phyloP scores from a whole-genome alignment of 2,113 vertebrate species.

The Pachypanchax playfairii region DNA sequence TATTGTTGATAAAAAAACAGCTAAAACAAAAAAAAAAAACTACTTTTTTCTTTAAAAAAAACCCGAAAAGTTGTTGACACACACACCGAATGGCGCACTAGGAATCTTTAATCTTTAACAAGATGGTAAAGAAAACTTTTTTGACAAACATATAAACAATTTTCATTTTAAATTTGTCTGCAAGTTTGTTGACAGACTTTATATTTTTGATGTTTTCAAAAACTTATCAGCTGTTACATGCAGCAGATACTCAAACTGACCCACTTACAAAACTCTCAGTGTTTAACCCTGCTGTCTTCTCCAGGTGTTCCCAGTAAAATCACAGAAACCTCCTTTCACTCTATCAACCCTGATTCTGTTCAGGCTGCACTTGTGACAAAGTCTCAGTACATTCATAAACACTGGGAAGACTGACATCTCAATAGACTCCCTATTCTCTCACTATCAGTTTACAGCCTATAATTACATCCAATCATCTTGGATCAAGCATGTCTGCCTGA shows the following conservation, averaged over 20 bases:
- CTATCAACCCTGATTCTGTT: constrained; percentile 42
- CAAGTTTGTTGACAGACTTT: no score
- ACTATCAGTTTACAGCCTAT: constrained; percentile 82
- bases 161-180: no score
- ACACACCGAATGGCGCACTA: no score
- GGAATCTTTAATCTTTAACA: no score
- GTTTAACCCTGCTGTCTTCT: constrained; percentile 41
- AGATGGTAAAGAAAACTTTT: no score
- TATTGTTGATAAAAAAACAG: no score
- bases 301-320: constrained; percentile 72
- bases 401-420: constrained; percentile 76
- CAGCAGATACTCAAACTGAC: no score
- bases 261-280: constrained; percentile 47
- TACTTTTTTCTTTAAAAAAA: no score
- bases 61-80: no score
- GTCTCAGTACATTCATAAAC: constrained; percentile 69
- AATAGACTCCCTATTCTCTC: constrained; percentile 72
- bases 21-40: no score
- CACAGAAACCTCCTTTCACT: constrained; percentile 28
- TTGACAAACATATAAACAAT: no score
- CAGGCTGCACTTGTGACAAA: constrained; percentile 50
- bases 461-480: constrained; percentile 82
- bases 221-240: constrained; percentile 36
- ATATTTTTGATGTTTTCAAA: background rate
- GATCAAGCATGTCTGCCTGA: constrained; percentile 78